Conservation (phyloP, 2,113 vertebrate species). For the Pituophis catenifer region DNA sequence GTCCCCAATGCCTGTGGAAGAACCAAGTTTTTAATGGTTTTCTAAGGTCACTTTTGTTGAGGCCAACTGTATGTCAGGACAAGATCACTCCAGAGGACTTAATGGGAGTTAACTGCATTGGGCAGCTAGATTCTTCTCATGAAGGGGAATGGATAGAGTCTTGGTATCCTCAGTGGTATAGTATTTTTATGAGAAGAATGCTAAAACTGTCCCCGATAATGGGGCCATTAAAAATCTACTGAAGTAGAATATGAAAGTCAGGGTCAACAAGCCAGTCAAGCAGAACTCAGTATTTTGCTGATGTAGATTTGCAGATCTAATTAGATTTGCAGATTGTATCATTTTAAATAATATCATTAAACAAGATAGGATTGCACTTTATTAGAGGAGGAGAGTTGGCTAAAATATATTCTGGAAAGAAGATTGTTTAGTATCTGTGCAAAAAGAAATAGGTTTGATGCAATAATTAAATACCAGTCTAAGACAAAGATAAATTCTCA, state of each 20-base stretch:
- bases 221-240: not conserved
- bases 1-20: not conserved
- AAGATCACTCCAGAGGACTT: not conserved
- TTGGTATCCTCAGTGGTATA: not conserved
- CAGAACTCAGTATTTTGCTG: not conserved
- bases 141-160: not conserved
- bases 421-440: not conserved
- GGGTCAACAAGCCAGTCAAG: not conserved
- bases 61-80: not conserved
- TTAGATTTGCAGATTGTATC: not conserved
- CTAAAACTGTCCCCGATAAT: not conserved
- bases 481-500: not conserved
- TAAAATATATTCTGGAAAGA: not conserved
- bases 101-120: not conserved
- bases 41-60: not conserved
- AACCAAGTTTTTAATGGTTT: not conserved
- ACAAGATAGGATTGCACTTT: not conserved
- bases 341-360: not conserved
- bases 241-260: not conserved
- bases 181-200: not conserved
- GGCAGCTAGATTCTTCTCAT: not conserved
- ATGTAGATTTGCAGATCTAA: not conserved
- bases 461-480: not conserved
- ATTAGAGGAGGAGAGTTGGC: not conserved
- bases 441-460: not conserved